Conservation (phyloP, 2,797 vertebrate species). For the Onychomys arenicola region DNA sequence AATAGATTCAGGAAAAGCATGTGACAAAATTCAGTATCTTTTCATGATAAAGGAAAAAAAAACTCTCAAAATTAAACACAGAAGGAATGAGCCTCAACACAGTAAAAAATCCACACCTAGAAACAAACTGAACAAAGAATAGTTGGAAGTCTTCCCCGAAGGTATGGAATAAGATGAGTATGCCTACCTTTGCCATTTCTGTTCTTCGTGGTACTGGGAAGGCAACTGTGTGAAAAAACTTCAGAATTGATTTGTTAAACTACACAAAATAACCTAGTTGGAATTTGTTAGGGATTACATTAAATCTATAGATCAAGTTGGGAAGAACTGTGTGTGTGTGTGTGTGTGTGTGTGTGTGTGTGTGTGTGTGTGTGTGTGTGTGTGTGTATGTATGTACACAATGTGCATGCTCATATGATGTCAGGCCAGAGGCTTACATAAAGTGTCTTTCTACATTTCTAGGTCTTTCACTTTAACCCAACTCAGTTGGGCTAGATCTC, state of each 20-base stretch:
- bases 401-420: too few relatives aligned
- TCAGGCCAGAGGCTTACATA: background rate
- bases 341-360: background rate
- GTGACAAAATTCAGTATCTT: background rate
- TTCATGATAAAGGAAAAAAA: background rate
- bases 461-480: background rate
- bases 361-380: background rate
- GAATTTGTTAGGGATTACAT: background rate
- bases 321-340: background rate
- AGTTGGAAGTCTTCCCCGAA: background rate
- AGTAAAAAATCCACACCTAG: background rate
- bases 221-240: background rate
- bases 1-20: background rate
- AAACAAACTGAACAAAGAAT: background rate
- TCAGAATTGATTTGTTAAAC: slow-evolving; percentile 33
- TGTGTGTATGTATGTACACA: background rate
- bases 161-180: background rate
- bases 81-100: background rate
- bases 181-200: background rate
- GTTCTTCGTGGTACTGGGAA: background rate
- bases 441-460: too few relatives aligned
- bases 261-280: background rate
- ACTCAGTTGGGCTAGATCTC: background rate
- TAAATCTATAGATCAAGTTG: background rate
- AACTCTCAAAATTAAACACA: background rate